phyloP scores from a whole-genome alignment of 2,888 invertebrate species.

The Parnassius glacialis region DNA sequence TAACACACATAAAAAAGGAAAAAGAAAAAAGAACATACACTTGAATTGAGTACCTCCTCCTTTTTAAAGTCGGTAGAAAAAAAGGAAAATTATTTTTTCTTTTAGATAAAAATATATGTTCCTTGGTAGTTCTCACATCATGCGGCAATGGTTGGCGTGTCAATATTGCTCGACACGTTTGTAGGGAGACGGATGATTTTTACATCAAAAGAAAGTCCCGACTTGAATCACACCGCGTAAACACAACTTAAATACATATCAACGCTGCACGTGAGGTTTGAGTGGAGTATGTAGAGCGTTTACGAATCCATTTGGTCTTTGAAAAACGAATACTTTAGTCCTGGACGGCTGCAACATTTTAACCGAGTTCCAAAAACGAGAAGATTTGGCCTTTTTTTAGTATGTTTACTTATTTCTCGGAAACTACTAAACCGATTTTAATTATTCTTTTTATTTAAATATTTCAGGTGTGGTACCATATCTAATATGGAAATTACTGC shows the following conservation, averaged over 20 bases:
- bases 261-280: slow-evolving; percentile 16
- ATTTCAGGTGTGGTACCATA: too few species aligned
- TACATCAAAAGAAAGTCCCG: slow-evolving; percentile 67
- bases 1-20: too few species aligned
- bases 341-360: neutral
- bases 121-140: slow-evolving; percentile 10
- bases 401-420: too few species aligned
- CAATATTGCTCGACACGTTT: slow-evolving; percentile 65
- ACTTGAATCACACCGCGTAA: slow-evolving; percentile 53
- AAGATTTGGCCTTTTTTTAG: too few species aligned
- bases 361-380: too few species aligned
- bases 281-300: slow-evolving; percentile 23
- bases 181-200: slow-evolving; percentile 61
- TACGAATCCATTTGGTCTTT: slow-evolving; percentile 14
- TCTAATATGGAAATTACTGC: too few species aligned
- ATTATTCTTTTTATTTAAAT: too few species aligned
- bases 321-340: slow-evolving; percentile 4
- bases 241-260: slow-evolving; percentile 32
- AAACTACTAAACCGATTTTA: too few species aligned
- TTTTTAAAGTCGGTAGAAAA: too few species aligned
- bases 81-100: too few species aligned
- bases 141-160: slow-evolving; percentile 44
- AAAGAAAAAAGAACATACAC: too few species aligned
- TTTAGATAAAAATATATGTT: neutral
- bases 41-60: too few species aligned